These are phyloP conservation scores for Carassius carassius DNA, from an alignment of 2,113 vertebrate genomes.

Conservation along the genomic window DNA sequence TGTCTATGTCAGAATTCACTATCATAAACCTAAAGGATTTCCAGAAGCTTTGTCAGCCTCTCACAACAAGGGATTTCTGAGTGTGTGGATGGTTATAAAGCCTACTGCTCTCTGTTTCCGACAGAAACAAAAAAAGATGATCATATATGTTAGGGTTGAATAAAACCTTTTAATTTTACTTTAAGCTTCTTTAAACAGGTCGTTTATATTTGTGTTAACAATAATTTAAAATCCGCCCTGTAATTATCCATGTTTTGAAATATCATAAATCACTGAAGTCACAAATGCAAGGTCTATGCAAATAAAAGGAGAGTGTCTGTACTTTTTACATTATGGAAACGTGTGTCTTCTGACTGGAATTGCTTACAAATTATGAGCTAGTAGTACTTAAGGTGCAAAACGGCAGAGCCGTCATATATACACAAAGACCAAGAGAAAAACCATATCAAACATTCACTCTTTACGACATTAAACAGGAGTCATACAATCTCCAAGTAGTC, in stretches of 20 bases:
- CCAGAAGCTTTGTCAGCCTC: not conserved
- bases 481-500: not conserved
- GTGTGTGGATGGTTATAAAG: not conserved
- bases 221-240: not conserved
- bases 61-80: not conserved
- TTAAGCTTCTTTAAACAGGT: not conserved
- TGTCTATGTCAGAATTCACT: not conserved
- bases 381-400: constrained; percentile 5
- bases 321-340: not conserved
- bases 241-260: not conserved
- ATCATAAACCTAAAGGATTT: not conserved
- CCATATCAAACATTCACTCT: constrained; percentile 10
- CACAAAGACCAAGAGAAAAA: constrained; percentile 19
- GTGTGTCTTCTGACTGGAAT: not conserved
- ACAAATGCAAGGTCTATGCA: not conserved
- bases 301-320: not conserved
- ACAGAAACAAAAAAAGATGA: not conserved
- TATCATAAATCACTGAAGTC: not conserved
- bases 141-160: not conserved
- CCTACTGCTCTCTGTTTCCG: not conserved
- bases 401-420: not conserved
- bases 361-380: not conserved
- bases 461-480: constrained; percentile 24
- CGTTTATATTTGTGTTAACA: not conserved
- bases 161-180: not conserved